Percentiles rank a stretch among this genome's conserved stretches.
Conservation (phyloP, 2,113 vertebrate species). For the Cyanoramphus novaezelandiae region DNA sequence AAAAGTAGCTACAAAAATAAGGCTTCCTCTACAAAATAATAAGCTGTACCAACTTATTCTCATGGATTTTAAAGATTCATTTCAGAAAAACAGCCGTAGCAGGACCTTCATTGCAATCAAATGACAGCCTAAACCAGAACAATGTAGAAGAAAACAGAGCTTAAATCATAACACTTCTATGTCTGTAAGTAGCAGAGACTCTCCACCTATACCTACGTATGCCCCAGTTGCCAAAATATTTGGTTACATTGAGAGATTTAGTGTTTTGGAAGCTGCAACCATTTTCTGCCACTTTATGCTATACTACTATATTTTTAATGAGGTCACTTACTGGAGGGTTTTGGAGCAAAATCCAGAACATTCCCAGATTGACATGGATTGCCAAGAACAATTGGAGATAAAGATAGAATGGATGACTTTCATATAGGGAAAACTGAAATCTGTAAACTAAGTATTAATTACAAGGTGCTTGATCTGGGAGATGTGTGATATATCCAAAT, state of each 20-base stretch:
- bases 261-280: not conserved
- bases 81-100: not conserved
- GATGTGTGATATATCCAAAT: not conserved
- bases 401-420: conserved; percentile 13
- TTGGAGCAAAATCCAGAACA: conserved; percentile 39
- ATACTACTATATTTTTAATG: conserved; percentile 21
- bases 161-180: not conserved
- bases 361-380: not conserved
- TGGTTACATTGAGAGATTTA: not conserved
- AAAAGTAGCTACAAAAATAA: not conserved
- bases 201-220: not conserved
- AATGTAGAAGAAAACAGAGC: not conserved
- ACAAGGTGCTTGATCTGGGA: not conserved
- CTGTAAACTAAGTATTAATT: conserved; percentile 1
- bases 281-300: not conserved
- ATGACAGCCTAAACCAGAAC: not conserved
- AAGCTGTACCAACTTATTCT: not conserved
- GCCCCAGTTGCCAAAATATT: not conserved
- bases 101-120: not conserved
- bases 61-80: not conserved
- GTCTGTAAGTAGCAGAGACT: not conserved
- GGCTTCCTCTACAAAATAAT: not conserved
- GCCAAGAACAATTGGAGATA: conserved; percentile 16
- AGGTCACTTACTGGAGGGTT: conserved; percentile 30
- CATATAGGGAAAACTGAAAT: not conserved